These are phyloP conservation scores for Dusona sp. DNA, from an alignment of 2,888 invertebrate genomes.

Conservation along the genomic window DNA sequence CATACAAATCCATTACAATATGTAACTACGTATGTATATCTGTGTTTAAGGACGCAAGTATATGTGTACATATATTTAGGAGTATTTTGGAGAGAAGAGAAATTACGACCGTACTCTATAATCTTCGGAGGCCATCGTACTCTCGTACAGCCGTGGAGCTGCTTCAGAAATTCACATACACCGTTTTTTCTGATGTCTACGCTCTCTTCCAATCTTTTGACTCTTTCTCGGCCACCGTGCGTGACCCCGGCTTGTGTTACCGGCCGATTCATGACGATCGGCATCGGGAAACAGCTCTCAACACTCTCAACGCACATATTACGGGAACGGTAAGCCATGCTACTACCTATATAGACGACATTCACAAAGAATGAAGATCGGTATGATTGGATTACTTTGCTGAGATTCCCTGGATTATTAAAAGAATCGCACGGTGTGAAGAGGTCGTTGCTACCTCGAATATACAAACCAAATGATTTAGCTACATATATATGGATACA, in stretches of 20 bases:
- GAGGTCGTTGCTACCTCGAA: constrained; percentile 73
- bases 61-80: constrained; percentile 11
- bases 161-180: constrained; percentile 48
- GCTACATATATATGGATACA: not conserved
- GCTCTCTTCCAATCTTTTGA: constrained; percentile 61
- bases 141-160: constrained; percentile 56
- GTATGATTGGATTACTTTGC: constrained; percentile 32
- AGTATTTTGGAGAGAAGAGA: constrained; percentile 33
- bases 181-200: constrained; percentile 60
- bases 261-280: constrained; percentile 50
- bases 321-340: not conserved
- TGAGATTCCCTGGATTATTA: constrained; percentile 68
- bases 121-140: constrained; percentile 75
- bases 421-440: constrained; percentile 70
- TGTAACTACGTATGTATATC: constrained; percentile 26
- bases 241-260: constrained; percentile 63
- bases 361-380: not conserved
- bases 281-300: constrained; percentile 36
- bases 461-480: constrained; percentile 29
- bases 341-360: not conserved
- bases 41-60: not conserved
- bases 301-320: constrained; percentile 24
- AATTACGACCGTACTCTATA: constrained; percentile 60
- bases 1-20: constrained; percentile 37
- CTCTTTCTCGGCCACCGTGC: constrained; percentile 64